Conservation (phyloP, 2,113 vertebrate genomes). For the Oryzias woworae region DNA sequence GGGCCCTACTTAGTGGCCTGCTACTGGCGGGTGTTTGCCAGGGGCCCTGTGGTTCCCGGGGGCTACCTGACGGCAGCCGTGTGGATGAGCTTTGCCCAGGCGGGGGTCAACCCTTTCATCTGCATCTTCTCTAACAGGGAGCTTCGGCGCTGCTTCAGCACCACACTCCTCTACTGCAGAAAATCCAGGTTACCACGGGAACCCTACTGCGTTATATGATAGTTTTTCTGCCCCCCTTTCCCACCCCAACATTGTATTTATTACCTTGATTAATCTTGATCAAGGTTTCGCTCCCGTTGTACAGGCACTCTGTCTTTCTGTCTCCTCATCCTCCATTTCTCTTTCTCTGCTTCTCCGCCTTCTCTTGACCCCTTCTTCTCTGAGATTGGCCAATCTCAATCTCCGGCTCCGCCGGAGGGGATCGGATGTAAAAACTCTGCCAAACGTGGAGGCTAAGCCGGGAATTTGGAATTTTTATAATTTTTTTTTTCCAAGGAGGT, state of each 20-base stretch:
- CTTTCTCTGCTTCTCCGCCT: slow-evolving; percentile 47
- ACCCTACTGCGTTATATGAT: slow-evolving; percentile 99
- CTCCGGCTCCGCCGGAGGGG: slow-evolving; percentile 46
- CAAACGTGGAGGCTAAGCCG: slow-evolving; percentile 58
- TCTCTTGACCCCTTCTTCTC: slow-evolving; percentile 35
- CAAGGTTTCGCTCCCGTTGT: slow-evolving; percentile 69
- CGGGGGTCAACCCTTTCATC: slow-evolving; percentile 99
- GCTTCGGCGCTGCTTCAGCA: slow-evolving; percentile 99
- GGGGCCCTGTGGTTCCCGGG: slow-evolving; percentile 92
- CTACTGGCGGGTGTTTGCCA: slow-evolving; percentile 98
- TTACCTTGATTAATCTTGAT: slow-evolving; percentile 72
- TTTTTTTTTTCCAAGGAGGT: slow-evolving; percentile 32
- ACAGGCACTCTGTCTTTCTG: slow-evolving; percentile 68
- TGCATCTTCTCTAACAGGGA: slow-evolving; percentile 99
- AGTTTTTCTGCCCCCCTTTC: slow-evolving; percentile 68
- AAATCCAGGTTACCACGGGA: slow-evolving; percentile 99
- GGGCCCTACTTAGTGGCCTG: slow-evolving; percentile 98
- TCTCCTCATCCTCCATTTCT: slow-evolving; percentile 59
- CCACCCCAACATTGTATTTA: slow-evolving; percentile 38
- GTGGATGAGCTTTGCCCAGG: slow-evolving; percentile 99
- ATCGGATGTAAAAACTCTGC: slow-evolving; percentile 48
- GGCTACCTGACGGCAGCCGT: slow-evolving; percentile 98
- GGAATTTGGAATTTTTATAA: too few species aligned
- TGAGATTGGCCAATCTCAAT: slow-evolving; percentile 60
- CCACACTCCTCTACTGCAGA: slow-evolving; percentile 99